Evolutionary conservation across 2,113 vertebrate species (phyloP), one percentile per base, ranked within the genome.

Genomic region (Damaliscus lunatus): DNA sequence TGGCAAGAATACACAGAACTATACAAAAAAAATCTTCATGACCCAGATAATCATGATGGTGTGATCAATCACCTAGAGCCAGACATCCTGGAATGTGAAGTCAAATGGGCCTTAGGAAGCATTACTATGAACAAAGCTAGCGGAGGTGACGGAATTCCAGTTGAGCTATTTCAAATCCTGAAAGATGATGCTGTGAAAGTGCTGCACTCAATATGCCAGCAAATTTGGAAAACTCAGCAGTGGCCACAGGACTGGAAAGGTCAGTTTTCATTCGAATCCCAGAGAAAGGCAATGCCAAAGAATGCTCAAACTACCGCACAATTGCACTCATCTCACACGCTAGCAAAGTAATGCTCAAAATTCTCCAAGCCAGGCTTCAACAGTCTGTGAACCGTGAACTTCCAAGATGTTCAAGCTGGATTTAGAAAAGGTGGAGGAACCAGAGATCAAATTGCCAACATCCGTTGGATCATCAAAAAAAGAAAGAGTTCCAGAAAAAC

Each of bases 201-300:
- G 64, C 64, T 36, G 5, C 33, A 67, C 33, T 36, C 33, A 36
- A 21, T 2, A 67, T 36, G 33, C 33, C 64, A 67, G 33, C 17
- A 67, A 67, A 67, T 67, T 67, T 21, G 64, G 62, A 67, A 67
- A n/a, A n/a, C 62, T 36, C 64, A 36, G 64, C 64, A 67, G n/a
- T 67, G n/a, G 33, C 64, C 64, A 36, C 4, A 36, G 33, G 64
- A 67, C 64, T 67, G 64, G 64, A 67, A 67, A 67, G 17, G n/a
- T 3, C n/a, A 36, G n/a, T 67, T 67, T 67, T 36, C n/a, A 21
- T 67, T 36, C 0, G 0, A 67, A 67, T 36, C n/a, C 8, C n/a
- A 36, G 36, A 36, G 64, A 67, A 67, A 36, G n/a, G 17, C 33
- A 67, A 67, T 36, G 64, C 64, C 64, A 67, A 67, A 36, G 33